Evolutionary conservation across 2,888 invertebrate genomes (phyloP), one percentile per base, ranked within the genome.

Genomic region (Adineta ricciae): DNA sequence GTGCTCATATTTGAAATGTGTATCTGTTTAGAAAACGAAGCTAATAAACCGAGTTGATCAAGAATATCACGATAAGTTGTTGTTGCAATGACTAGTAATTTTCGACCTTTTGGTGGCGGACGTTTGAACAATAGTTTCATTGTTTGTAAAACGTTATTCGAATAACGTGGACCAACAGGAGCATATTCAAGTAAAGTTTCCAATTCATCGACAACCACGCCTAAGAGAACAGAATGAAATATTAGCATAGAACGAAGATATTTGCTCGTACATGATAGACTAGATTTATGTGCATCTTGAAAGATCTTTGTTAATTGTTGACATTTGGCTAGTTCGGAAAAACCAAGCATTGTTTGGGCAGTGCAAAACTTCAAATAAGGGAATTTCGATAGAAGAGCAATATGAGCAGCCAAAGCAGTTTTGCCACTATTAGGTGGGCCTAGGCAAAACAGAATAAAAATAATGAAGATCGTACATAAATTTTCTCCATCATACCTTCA

Each of bases 201-300:
- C 88, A 99, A 95, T 90, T 99, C 97, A 91, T 99, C 99, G 84
- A 99, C 95, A 86, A 99, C 92, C 89, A 99, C 95, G 19, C 64
- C 64, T 64, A 46, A 46, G 11, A 46, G 11, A 46, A 46, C 46
- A 46, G 46, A 46, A 46, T 8, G 46, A 46, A 8, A 8, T 46
- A 46, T 46, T 46, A n/a, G 24, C n/a, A 54, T n/a, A n/a, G n/a
- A n/a, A n/a, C n/a, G n/a, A n/a, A n/a, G n/a, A n/a, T n/a, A 56
- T 56, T 32, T 64, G n/a, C n/a, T n/a, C n/a, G n/a, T n/a, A 90
- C 97, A 97, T 88, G 97, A 97, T 86, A 97, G 92, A 54, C 93
- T 94, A 0, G 98, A 98, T 89, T 97, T 95, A 92, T 98, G 97
- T 0, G 99, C 99, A 91, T 99, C 99, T 90, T 98, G 97, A 91